Conservation (phyloP, 1,140 invertebrate genomes). For the Agrypnia vestita region DNA sequence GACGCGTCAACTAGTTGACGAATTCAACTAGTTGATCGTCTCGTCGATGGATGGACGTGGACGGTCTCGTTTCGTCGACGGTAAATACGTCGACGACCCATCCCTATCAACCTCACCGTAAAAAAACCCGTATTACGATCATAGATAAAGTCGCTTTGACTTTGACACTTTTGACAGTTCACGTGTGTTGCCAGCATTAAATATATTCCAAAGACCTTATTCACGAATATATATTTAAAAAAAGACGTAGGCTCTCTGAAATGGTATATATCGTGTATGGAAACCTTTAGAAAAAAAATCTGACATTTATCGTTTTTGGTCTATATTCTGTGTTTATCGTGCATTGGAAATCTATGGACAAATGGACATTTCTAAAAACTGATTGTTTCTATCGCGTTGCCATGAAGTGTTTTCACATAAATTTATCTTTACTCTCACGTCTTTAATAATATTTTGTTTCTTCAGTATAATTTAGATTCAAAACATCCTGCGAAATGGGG, state of each 20-base stretch:
- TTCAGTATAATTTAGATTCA: background rate
- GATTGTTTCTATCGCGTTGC: background rate
- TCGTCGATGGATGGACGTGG: too few species aligned
- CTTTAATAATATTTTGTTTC: background rate
- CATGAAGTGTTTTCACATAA: constrained; percentile 9
- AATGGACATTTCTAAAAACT: constrained; percentile 1
- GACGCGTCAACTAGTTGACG: too few species aligned
- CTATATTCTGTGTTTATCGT: too few species aligned
- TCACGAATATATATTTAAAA: background rate
- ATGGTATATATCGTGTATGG: background rate
- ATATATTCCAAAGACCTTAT: constrained; percentile 2
- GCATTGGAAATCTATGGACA: constrained; percentile 8
- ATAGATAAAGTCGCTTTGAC: background rate
- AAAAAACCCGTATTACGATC: background rate
- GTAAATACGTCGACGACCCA: too few species aligned
- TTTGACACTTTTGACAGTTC: background rate
- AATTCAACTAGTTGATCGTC: too few species aligned
- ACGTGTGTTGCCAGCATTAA: background rate
- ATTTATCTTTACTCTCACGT: background rate
- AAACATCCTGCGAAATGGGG: constrained; percentile 80
- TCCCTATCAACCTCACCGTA: too few species aligned
- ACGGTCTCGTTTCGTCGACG: too few species aligned
- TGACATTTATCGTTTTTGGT: too few species aligned
- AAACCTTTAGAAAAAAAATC: background rate
- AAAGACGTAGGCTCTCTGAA: too few species aligned